Base-by-base conservation (phyloP, 92 coral and sea anemone genomes). In the Heteractis magnifica region DNA sequence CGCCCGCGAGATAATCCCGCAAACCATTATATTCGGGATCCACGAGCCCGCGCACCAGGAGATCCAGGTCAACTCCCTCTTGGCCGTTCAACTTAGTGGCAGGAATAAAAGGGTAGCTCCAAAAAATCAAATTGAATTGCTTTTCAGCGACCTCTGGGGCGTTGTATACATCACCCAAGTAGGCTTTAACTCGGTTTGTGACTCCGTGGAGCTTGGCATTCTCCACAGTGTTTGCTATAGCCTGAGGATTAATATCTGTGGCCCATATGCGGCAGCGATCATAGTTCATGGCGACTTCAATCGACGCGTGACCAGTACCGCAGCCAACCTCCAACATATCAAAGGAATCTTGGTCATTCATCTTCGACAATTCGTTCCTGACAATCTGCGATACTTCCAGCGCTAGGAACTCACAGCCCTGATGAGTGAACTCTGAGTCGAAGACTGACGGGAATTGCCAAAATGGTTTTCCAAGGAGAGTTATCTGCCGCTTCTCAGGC, bases 381-480 rank as follows among this genome's bases (percentile, higher is more conserved):
- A 90, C 71, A 21, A 84, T 34, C 83, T 84, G 73, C 12, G 77
- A 78, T 51, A 85, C 12, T 65, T 81, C 88, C 56, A 62, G 50
- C 48, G 86, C 82, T 7, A 79, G 49, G 41, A 87, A 84, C 73
- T 73, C 77, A 5, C 86, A 79, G 13, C 86, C 86, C 48, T 83
- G 90, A 41, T 71, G 78, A 0, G 87, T 72, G 55, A 84, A 72
- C 55, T 81, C 85, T 3, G 93, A 85, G 55, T 90, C 90, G 65
- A 90, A 87, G 15, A 90, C 93, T 15, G 81, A 82, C 12, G 93
- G 93, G 73, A 51, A 88, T 59, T 86, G 78, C 79, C 88, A 77
- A 65, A 84, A 84, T 15, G 85, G 81, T 65, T 87, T 90, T 8
- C 93, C 90, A 64, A 84, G 52, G 7, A 87, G 56, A 71, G 71